These are phyloP conservation scores for Sebastes schlegelii DNA, from an alignment of 2,113 vertebrate species.

Conservation along the genomic window DNA sequence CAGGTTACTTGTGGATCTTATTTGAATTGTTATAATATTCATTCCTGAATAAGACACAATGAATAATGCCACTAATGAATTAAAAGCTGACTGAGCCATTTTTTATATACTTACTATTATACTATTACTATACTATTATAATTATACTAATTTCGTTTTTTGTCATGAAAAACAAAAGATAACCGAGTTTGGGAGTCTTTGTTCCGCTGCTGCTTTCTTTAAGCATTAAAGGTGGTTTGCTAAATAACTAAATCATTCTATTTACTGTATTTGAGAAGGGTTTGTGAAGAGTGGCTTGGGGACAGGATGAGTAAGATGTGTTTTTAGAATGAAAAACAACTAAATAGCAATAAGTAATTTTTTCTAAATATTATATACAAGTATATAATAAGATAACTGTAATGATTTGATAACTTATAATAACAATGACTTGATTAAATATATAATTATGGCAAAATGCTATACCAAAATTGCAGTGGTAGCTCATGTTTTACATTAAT, in stretches of 20 bases:
- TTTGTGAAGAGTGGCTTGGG: not conserved
- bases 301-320: not conserved
- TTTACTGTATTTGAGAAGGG: not conserved
- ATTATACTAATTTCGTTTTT: not conserved
- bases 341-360: not conserved
- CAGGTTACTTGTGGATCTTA: constrained; percentile 23
- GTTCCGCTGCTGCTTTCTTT: not conserved
- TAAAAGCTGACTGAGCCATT: constrained; percentile 55
- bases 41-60: constrained; percentile 30
- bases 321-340: not conserved
- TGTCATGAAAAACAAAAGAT: not conserved
- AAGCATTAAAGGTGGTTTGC: not conserved
- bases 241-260: not conserved
- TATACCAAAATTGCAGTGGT: not conserved
- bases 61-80: constrained; percentile 55
- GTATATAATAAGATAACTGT: not conserved
- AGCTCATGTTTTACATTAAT: not conserved
- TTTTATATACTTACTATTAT: not conserved
- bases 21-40: constrained; percentile 49
- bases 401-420: no score
- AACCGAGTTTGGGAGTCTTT: not conserved
- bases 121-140: no score
- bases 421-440: not conserved
- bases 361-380: not conserved
- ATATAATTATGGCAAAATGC: not conserved